Conservation (phyloP, 1,140 invertebrate species). For the Bombus sibiricus region DNA sequence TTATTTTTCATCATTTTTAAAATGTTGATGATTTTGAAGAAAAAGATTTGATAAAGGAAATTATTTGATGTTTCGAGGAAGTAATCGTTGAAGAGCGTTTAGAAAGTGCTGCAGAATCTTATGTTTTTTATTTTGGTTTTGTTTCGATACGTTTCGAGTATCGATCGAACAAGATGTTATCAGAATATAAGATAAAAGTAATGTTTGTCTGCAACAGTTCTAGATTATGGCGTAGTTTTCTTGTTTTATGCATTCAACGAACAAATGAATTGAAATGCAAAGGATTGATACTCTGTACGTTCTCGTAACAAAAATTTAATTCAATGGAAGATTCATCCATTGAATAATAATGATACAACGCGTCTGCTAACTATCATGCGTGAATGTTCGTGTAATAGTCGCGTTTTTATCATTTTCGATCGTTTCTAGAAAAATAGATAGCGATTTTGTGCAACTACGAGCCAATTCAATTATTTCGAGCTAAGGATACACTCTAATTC, state of each 20-base stretch:
- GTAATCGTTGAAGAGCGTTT: no score
- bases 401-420: background rate
- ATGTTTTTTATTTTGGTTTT: no score
- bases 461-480: constrained; percentile 44
- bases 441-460: constrained; percentile 24
- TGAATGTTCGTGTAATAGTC: background rate
- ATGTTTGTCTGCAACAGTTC: no score
- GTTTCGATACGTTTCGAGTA: no score
- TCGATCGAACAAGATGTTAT: no score
- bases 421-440: constrained; percentile 22
- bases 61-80: no score
- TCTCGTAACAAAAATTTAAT: background rate
- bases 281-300: background rate
- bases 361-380: background rate
- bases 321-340: background rate
- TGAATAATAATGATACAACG: background rate
- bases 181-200: no score
- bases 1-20: background rate
- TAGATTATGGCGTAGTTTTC: no score
- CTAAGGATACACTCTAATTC: constrained; percentile 54
- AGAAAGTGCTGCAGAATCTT: no score
- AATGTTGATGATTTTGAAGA: background rate
- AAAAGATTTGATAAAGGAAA: no score
- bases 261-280: background rate
- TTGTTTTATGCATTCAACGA: no score